phyloP scores from a whole-genome alignment of 2,888 invertebrate species.

The Drosophila lacicola region DNA sequence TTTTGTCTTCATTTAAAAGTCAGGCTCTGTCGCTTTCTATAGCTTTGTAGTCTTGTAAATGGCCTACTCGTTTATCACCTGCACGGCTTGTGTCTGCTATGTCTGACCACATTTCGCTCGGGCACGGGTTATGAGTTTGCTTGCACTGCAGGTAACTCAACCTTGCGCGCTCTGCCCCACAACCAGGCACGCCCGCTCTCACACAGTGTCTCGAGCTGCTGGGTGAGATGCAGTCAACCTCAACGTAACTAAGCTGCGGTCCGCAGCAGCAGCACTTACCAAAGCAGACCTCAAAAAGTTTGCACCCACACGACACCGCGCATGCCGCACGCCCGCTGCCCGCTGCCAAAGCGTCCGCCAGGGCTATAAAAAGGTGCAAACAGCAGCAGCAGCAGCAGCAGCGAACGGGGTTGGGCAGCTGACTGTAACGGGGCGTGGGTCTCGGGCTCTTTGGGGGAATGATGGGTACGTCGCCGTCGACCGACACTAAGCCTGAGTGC shows the following conservation, averaged over 20 bases:
- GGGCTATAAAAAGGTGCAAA: constrained; percentile 73
- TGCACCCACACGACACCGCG: constrained; percentile 61
- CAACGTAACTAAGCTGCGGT: constrained; percentile 79
- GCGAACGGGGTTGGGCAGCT: constrained; percentile 18
- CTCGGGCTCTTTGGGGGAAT: background rate
- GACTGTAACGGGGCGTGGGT: background rate
- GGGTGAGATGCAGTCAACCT: constrained; percentile 65
- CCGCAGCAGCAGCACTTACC: constrained; percentile 77
- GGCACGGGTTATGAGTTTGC: constrained; percentile 47
- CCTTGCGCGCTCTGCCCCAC: background rate
- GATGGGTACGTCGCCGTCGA: constrained; percentile 48
- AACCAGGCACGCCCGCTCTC: background rate
- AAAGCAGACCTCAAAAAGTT: constrained; percentile 78
- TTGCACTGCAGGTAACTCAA: constrained; percentile 30
- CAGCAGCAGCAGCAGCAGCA: constrained; percentile 46
- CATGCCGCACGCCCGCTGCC: constrained; percentile 16
- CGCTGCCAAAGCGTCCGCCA: constrained; percentile 44
- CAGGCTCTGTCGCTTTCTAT: too few relatives aligned
- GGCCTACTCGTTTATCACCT: constrained; percentile 22
- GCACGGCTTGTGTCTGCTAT: constrained; percentile 40
- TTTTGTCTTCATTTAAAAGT: too few relatives aligned
- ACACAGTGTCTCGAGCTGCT: constrained; percentile 4
- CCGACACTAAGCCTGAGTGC: constrained; percentile 80
- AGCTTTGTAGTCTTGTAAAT: background rate
- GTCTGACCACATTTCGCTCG: constrained; percentile 32